These are phyloP conservation scores for Drosophila meridiana DNA, from an alignment of 2,888 invertebrate genomes.

Conservation along the genomic window DNA sequence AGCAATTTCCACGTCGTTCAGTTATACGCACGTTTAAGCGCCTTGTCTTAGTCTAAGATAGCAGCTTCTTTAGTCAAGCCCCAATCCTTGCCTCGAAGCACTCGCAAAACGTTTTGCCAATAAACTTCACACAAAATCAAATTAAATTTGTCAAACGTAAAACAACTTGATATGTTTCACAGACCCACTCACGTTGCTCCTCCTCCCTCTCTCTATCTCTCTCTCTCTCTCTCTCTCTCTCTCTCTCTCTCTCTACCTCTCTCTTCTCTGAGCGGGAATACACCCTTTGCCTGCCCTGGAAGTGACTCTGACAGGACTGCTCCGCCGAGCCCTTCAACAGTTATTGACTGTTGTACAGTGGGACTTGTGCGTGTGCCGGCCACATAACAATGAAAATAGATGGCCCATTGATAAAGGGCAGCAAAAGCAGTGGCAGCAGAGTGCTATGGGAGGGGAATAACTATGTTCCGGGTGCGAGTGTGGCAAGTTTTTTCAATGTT, in stretches of 20 bases:
- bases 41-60: slow-evolving; percentile 27
- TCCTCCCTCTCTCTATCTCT: too few relatives aligned
- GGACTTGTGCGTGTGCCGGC: slow-evolving; percentile 55
- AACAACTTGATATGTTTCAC: slow-evolving; percentile 73
- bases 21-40: slow-evolving; percentile 61
- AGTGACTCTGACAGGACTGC: slow-evolving; percentile 29
- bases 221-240: neutral
- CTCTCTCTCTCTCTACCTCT: neutral
- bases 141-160: slow-evolving; percentile 80
- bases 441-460: neutral
- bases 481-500: slow-evolving; percentile 64
- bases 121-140: slow-evolving; percentile 81
- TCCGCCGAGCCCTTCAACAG: slow-evolving; percentile 43
- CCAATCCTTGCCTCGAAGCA: slow-evolving; percentile 12
- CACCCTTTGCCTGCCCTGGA: slow-evolving; percentile 40
- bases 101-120: slow-evolving; percentile 74
- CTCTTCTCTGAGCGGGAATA: neutral
- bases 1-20: slow-evolving; percentile 34
- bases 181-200: neutral
- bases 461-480: neutral
- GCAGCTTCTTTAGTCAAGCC: slow-evolving; percentile 8
- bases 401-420: slow-evolving; percentile 63
- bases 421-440: slow-evolving; percentile 6
- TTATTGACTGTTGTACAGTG: slow-evolving; percentile 47
- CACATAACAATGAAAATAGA: slow-evolving; percentile 77